These are phyloP conservation scores for Lamprologus sp. DNA, from an alignment of 2,113 vertebrate species.

Conservation along the genomic window DNA sequence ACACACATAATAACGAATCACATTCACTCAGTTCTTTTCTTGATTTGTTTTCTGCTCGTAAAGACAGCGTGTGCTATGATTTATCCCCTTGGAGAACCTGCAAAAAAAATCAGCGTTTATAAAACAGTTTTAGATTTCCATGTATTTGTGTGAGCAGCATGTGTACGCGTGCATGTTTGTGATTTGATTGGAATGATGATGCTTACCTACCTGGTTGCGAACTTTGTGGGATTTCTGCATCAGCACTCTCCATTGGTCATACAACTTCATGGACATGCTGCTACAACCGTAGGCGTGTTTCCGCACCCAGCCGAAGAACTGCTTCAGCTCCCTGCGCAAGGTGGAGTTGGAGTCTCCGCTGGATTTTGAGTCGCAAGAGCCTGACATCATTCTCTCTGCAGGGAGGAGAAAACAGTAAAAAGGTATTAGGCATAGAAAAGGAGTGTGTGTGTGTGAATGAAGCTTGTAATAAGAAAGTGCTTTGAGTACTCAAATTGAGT, in stretches of 20 bases:
- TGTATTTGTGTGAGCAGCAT: neutral
- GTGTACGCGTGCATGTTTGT: neutral
- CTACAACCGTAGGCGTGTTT: slow-evolving; percentile 93
- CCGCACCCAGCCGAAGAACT: slow-evolving; percentile 96
- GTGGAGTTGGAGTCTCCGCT: slow-evolving; percentile 88
- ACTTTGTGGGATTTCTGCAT: slow-evolving; percentile 98
- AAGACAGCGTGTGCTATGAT: slow-evolving; percentile 71
- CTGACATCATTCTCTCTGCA: slow-evolving; percentile 73
- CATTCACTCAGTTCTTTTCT: slow-evolving; percentile 39
- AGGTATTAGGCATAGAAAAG: neutral
- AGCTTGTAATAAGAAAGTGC: neutral
- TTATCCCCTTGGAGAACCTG: slow-evolving; percentile 96
- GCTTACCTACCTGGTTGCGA: slow-evolving; percentile 97
- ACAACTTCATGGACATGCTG: slow-evolving; percentile 95
- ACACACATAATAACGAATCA: slow-evolving; percentile 5
- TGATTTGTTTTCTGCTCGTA: neutral
- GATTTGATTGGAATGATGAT: slow-evolving; percentile 28
- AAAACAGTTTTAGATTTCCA: neutral
- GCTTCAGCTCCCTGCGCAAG: slow-evolving; percentile 90
- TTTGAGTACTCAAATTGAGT: neutral
- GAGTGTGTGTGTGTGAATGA: neutral
- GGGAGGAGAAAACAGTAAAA: neutral
- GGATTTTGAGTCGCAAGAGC: slow-evolving; percentile 88
- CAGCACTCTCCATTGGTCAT: slow-evolving; percentile 97
- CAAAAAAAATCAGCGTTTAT: neutral